Evolutionary conservation across 2,888 invertebrate genomes (phyloP).

Genomic region (Phrixothrix hirtus): DNA sequence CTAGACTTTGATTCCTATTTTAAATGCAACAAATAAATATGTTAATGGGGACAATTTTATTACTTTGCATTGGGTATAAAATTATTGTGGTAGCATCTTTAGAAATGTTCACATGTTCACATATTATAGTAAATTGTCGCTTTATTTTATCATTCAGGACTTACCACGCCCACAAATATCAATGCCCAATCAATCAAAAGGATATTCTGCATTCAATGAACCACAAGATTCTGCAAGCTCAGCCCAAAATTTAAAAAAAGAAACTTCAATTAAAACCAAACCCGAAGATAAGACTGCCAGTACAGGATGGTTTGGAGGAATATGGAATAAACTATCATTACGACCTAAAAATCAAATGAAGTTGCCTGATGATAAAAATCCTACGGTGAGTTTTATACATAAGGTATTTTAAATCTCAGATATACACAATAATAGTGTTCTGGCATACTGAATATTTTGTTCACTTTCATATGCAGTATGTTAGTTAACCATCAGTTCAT

Average conservation of each 20-base stretch:
- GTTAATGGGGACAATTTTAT: no score
- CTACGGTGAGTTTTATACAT: constrained; percentile 67
- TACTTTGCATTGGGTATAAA: no score
- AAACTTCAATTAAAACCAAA: constrained; percentile 30
- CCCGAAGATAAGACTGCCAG: constrained; percentile 38
- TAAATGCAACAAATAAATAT: no score
- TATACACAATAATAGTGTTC: no score
- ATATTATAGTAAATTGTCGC: constrained; percentile 51
- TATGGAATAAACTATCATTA: constrained; percentile 80
- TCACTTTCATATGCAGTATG: constrained; percentile 26
- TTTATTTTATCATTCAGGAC: constrained; percentile 51
- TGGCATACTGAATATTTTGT: not conserved
- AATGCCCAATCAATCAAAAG: constrained; percentile 60
- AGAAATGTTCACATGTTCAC: no score
- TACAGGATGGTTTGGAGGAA: constrained; percentile 82
- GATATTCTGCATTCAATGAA: constrained; percentile 45
- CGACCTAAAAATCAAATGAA: constrained; percentile 94
- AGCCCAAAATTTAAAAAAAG: constrained; percentile 24
- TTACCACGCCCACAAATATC: constrained; percentile 59
- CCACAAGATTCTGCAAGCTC: constrained; percentile 9
- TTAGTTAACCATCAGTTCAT: no score
- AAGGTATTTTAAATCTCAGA: no score
- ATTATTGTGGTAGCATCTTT: no score
- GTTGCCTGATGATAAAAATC: constrained; percentile 92
- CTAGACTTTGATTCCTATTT: no score